Evolutionary conservation across 2,113 vertebrate genomes (phyloP).

Genomic region (Daboia siamensis): DNA sequence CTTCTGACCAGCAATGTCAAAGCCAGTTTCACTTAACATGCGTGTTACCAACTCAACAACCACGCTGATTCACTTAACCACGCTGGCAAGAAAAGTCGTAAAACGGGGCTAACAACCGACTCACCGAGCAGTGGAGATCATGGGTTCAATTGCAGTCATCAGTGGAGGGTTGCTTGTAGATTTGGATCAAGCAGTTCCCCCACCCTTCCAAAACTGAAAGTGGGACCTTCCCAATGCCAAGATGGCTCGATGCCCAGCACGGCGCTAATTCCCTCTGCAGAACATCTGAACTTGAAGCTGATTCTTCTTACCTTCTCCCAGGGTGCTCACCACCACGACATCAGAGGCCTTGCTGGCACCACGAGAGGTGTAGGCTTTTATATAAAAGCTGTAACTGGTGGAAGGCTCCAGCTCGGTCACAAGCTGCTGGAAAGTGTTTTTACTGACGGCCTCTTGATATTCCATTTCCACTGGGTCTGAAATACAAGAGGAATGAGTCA

Average conservation of each 20-base stretch:
- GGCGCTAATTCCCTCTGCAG: neutral
- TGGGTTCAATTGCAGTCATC: neutral
- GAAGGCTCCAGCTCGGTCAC: constrained; percentile 93
- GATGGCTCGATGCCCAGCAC: too few species aligned
- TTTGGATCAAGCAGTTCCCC: neutral
- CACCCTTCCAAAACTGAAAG: neutral
- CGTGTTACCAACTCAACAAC: neutral
- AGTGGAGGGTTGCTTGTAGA: neutral
- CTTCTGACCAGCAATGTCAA: too few species aligned
- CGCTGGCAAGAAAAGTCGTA: neutral
- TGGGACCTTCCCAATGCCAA: too few species aligned
- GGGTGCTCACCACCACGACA: constrained; percentile 80
- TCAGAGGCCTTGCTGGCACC: constrained; percentile 92
- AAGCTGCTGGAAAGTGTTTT: constrained; percentile 89
- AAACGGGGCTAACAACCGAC: neutral
- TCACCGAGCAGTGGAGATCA: too few species aligned
- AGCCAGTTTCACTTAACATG: neutral
- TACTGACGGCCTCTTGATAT: constrained; percentile 96
- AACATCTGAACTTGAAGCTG: neutral
- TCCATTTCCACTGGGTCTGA: constrained; percentile 90
- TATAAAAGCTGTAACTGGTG: constrained; percentile 93
- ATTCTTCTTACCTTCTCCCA: constrained; percentile 86
- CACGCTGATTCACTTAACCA: neutral
- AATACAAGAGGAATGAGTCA: constrained; percentile 18
- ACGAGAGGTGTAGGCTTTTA: constrained; percentile 94